These are phyloP conservation scores for Chrysochloris asiatica DNA, from an alignment of 2,113 vertebrate species.

Conservation along the genomic window DNA sequence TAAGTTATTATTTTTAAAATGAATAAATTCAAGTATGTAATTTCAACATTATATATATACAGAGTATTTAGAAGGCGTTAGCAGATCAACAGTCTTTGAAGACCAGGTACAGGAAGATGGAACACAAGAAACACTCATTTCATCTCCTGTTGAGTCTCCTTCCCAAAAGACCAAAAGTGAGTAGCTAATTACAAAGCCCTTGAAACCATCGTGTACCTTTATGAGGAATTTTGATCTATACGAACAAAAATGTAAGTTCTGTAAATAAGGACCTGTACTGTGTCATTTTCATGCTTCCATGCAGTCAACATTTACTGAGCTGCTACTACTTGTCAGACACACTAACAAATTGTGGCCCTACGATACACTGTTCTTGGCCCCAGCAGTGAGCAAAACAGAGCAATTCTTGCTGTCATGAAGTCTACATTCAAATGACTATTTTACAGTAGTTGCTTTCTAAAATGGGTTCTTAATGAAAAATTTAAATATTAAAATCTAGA, in stretches of 20 bases:
- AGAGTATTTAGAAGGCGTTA: constrained; percentile 92
- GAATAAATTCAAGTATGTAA: constrained; percentile 63
- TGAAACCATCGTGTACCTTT: not conserved
- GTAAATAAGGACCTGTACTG: no score
- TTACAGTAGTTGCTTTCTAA: not conserved
- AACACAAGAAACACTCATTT: constrained; percentile 88
- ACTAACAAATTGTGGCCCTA: no score
- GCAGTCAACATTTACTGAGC: not conserved
- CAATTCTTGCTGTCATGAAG: not conserved
- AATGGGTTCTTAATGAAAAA: constrained; percentile 39
- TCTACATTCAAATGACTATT: not conserved
- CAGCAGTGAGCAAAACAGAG: not conserved
- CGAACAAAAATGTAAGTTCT: not conserved
- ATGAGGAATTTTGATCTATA: not conserved
- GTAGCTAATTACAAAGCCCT: constrained; percentile 56
- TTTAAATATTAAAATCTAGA: constrained; percentile 14
- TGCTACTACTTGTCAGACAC: not conserved
- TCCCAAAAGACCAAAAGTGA: constrained; percentile 95
- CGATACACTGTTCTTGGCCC: not conserved
- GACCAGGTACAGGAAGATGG: constrained; percentile 87
- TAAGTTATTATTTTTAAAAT: constrained; percentile 59
- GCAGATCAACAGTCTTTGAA: constrained; percentile 86
- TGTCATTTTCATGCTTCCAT: not conserved
- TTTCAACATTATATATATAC: constrained; percentile 61
- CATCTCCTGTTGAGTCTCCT: constrained; percentile 89